Evolutionary conservation across 2,888 invertebrate genomes (phyloP).

Genomic region (Trichacis sp.): DNA sequence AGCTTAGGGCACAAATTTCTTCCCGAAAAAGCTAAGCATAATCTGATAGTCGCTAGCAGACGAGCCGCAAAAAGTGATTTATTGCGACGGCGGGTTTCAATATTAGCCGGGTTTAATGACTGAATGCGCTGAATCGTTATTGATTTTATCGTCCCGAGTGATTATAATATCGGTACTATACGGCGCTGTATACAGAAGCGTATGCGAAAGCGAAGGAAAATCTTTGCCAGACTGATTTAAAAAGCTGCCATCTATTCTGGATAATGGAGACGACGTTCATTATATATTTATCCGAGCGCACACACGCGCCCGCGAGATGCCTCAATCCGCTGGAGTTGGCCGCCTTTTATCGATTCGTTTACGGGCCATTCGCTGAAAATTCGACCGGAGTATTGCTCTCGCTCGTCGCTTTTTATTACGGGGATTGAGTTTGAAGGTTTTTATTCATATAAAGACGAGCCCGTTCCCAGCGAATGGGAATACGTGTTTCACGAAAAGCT

Average conservation of each 20-base stretch:
- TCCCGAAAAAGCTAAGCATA: too few relatives aligned
- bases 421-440: background rate
- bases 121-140: background rate
- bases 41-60: too few relatives aligned
- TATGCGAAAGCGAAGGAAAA: too few relatives aligned
- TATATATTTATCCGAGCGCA: background rate
- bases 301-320: background rate
- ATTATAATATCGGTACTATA: background rate
- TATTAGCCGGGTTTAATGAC: background rate
- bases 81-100: background rate
- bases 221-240: background rate
- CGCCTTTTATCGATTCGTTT: constrained; percentile 1
- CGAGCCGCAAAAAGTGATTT: too few relatives aligned
- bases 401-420: background rate
- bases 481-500: background rate
- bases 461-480: background rate
- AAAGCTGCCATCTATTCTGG: background rate
- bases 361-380: background rate
- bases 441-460: background rate
- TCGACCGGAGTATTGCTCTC: background rate
- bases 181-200: too few relatives aligned
- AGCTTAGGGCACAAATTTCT: too few relatives aligned
- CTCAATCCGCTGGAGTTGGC: background rate
- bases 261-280: constrained; percentile 1
- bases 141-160: background rate